Base-by-base conservation (phyloP, 1,140 invertebrate species). In the Ceratina japonica region DNA sequence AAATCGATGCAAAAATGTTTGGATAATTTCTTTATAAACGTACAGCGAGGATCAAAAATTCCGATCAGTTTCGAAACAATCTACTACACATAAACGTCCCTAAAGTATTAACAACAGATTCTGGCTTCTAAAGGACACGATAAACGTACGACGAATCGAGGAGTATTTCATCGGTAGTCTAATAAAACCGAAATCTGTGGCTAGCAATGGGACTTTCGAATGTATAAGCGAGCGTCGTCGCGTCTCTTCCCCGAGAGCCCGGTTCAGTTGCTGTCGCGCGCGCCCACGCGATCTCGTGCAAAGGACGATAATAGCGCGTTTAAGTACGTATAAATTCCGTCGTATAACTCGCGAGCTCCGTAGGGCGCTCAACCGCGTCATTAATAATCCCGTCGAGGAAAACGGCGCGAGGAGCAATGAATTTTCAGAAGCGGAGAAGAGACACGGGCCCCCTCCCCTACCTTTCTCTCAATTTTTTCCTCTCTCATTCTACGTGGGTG, bases 241-340 rank as follows among this genome's bases (percentile, higher is more conserved):
- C 27, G 27, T 4, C 2, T 73, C 76, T 49, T 73, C 51, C 61
- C 61, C 59, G 4, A 59, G 7, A 73, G 61, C 62, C 27, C 70
- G 31, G 76, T 31, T 2, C 76, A 73, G 59, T 74, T 65, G 65
- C 59, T 74, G 76, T 72, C 76, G 65, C 76, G 52, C 70, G 27
- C 76, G 76, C 76, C 70, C 76, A 79, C 76, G 76, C 69, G 61
- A 79, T 79, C 70, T 64, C 76, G 76, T 71, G 76, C 76, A 65
- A 79, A 74, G 61, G 70, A 79, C 70, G 76, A 79, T 79, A 79
- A 79, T 79, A 74, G 76, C 70, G 52, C 76, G 62, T 65, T 79
- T 79, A 79, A 79, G 76, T 65, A 79, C 70, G 76, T 79, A 79
- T 79, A 79, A 79, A 79, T 79, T 75, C 66, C 73, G 37, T 77